A percentile compares a stretch with the other conserved stretches of the same genome.
Evolutionary conservation across 2,797 vertebrate species (phyloP).

Genomic region (Pseudochirops cupreus): DNA sequence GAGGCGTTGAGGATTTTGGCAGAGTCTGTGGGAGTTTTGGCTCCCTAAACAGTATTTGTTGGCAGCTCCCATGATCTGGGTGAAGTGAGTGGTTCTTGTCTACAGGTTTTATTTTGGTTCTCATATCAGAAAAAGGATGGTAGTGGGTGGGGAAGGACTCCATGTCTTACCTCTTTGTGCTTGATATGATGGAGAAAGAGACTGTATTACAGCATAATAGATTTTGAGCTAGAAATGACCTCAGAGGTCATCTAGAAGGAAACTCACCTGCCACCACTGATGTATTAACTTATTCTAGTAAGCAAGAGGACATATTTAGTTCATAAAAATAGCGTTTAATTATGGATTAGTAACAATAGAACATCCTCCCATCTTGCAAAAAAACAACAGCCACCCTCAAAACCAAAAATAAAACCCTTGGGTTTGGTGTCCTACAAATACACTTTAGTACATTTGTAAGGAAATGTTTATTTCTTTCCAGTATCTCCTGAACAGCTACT

Average conservation of each 20-base stretch:
- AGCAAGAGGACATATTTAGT: background rate
- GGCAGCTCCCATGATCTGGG: background rate
- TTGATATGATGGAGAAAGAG: background rate
- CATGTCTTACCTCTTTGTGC: background rate
- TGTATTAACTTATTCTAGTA: background rate
- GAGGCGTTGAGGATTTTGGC: background rate
- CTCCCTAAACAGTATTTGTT: background rate
- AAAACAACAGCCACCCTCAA: no score
- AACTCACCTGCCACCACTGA: background rate
- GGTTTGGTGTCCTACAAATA: no score
- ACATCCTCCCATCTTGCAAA: background rate
- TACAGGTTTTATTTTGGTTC: background rate
- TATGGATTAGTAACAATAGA: background rate
- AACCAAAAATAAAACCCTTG: no score
- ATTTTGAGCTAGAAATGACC: background rate
- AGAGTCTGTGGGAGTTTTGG: background rate
- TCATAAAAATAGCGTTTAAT: background rate
- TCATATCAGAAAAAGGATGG: background rate
- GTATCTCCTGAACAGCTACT: no score
- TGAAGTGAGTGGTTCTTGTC: background rate
- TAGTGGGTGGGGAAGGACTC: background rate
- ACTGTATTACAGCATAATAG: background rate
- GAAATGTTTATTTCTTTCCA: no score
- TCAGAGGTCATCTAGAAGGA: background rate
- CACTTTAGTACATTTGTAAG: no score